Conservation (phyloP, 1,140 invertebrate genomes). For the Teleopsis dalmanni region DNA sequence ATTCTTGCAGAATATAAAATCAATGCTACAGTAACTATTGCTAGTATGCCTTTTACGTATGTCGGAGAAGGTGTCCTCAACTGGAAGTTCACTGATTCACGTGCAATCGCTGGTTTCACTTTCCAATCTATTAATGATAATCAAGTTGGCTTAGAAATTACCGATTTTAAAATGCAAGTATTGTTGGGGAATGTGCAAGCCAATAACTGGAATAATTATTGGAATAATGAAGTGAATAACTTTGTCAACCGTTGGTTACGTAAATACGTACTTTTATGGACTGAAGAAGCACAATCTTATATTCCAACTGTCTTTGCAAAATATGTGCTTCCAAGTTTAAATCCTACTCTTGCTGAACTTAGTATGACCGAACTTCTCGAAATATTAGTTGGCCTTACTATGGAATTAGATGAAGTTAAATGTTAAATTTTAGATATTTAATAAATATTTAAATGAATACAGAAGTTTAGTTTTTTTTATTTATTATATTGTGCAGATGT, state of each 20-base stretch:
- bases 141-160: slow-evolving; percentile 22
- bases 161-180: slow-evolving; percentile 18
- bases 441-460: too few relatives aligned
- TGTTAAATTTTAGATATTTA: too few relatives aligned
- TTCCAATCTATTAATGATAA: slow-evolving; percentile 14
- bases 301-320: too few relatives aligned
- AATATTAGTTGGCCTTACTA: too few relatives aligned
- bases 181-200: slow-evolving; percentile 18
- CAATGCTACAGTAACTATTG: background rate
- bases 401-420: too few relatives aligned
- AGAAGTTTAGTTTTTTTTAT: too few relatives aligned
- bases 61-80: slow-evolving; percentile 21
- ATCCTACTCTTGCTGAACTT: slow-evolving; percentile 15
- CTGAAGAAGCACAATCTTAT: slow-evolving; percentile 20
- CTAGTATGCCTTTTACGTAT: slow-evolving; percentile 16
- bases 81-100: slow-evolving; percentile 23
- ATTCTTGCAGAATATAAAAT: slow-evolving; percentile 18
- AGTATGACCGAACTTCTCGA: slow-evolving; percentile 20
- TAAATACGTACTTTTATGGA: slow-evolving; percentile 4
- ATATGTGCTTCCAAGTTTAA: slow-evolving; percentile 15
- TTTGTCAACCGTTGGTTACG: slow-evolving; percentile 15
- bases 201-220: slow-evolving; percentile 28
- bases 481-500: too few relatives aligned
- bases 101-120: slow-evolving; percentile 22
- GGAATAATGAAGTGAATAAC: slow-evolving; percentile 24